These are phyloP conservation scores for Fukomys damarensis DNA, from an alignment of 2,113 vertebrate genomes.

Conservation along the genomic window DNA sequence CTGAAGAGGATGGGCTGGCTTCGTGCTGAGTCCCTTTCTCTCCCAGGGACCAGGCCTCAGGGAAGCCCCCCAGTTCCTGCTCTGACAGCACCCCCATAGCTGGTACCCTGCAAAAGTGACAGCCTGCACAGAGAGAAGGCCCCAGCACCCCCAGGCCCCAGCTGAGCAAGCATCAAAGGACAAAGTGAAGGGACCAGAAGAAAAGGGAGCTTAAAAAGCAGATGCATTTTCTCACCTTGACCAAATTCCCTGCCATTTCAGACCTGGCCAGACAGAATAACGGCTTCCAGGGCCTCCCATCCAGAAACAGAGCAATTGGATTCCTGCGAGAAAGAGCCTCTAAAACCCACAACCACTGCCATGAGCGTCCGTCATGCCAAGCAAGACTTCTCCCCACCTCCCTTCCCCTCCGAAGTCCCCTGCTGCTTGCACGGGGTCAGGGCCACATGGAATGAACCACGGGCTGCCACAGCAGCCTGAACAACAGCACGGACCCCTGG, in stretches of 20 bases:
- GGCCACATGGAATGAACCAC: background rate
- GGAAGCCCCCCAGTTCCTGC: background rate
- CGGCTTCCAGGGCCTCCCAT: background rate
- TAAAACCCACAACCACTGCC: background rate
- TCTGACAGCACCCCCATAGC: background rate
- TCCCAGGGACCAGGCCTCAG: background rate
- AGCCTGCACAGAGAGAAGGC: background rate
- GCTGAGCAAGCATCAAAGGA: background rate
- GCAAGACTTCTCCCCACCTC: background rate
- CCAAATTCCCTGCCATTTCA: background rate
- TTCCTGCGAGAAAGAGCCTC: background rate
- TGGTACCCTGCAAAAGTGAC: background rate
- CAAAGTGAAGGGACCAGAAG: too few species aligned
- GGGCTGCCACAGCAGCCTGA: background rate
- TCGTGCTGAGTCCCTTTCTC: background rate
- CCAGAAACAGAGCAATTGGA: background rate
- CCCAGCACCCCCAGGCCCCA: background rate
- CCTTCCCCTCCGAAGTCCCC: background rate
- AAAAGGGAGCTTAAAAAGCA: background rate
- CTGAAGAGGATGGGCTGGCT: background rate
- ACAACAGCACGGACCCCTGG: background rate
- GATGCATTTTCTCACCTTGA: background rate
- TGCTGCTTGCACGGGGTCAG: background rate
- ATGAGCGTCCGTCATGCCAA: fast-evolving
- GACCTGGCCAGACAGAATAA: background rate